These are phyloP conservation scores for Caenorhabditis sp. DNA, from an alignment of 2,888 invertebrate genomes.

Conservation along the genomic window DNA sequence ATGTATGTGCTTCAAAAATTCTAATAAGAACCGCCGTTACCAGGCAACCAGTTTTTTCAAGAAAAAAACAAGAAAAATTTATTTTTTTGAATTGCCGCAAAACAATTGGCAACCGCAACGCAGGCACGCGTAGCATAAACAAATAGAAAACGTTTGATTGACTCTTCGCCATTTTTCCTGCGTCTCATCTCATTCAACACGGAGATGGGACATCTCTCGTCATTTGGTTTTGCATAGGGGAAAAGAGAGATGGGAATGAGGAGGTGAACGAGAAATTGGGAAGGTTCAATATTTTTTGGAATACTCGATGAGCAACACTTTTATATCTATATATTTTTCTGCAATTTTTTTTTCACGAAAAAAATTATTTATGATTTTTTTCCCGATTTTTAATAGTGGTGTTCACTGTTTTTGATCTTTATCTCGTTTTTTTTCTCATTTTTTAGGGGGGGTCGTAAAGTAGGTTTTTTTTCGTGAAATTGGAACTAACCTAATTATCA, in stretches of 20 bases:
- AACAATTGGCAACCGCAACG: slow-evolving; percentile 27
- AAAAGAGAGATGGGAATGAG: slow-evolving; percentile 9
- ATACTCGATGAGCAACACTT: background rate
- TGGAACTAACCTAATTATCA: too few relatives aligned
- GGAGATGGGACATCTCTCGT: background rate
- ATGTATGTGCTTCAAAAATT: slow-evolving; percentile 18
- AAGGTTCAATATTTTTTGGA: slow-evolving; percentile 3
- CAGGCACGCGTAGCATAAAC: slow-evolving; percentile 25
- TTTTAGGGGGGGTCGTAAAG: too few relatives aligned
- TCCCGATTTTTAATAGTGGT: too few relatives aligned
- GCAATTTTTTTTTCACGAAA: background rate
- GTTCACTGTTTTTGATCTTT: too few relatives aligned
- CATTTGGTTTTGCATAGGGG: slow-evolving; percentile 3
- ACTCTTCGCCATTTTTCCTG: slow-evolving; percentile 6
- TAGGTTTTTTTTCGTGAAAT: too few relatives aligned
- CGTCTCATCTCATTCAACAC: background rate
- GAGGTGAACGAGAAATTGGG: slow-evolving; percentile 11
- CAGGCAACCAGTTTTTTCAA: slow-evolving; percentile 16
- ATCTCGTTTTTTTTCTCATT: too few relatives aligned
- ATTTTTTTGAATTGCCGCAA: slow-evolving; percentile 30
- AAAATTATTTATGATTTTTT: background rate
- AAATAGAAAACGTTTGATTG: slow-evolving; percentile 10
- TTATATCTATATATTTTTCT: background rate
- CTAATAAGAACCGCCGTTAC: slow-evolving; percentile 29
- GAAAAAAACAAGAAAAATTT: background rate